A percentile compares a stretch with the other conserved stretches of the same genome.
Evolutionary conservation across 2,888 invertebrate genomes (phyloP).

Genomic region (Drosophila mettleri): DNA sequence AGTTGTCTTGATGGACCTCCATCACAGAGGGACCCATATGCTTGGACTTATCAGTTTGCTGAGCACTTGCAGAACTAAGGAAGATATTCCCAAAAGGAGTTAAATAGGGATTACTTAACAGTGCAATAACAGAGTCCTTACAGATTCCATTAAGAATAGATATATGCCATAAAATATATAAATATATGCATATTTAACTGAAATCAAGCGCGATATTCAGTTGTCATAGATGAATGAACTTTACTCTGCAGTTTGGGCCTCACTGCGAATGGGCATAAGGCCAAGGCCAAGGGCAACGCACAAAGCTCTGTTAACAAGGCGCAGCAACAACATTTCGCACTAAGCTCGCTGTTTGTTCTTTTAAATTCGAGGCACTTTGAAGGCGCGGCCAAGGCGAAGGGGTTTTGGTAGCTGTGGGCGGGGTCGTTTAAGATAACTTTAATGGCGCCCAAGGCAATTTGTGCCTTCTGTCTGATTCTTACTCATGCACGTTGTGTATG

Average conservation of each 20-base stretch:
- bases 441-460: constrained; percentile 28
- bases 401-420: not conserved
- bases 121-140: no score
- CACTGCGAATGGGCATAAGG: constrained; percentile 20
- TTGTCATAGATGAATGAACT: constrained; percentile 30
- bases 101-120: no score
- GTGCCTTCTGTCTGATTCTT: constrained; percentile 11
- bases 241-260: constrained; percentile 15
- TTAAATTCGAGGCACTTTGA: constrained; percentile 1
- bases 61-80: no score
- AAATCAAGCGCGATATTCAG: not conserved
- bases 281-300: constrained; percentile 26
- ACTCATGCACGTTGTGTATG: not conserved
- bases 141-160: no score
- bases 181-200: no score
- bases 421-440: constrained; percentile 23
- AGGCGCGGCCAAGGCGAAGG: not conserved
- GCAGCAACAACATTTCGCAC: constrained; percentile 13
- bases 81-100: no score
- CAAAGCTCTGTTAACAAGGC: constrained; percentile 1
- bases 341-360: constrained; percentile 24
- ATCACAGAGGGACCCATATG: no score
- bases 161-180: no score
- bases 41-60: no score
- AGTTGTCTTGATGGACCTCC: no score